Evolutionary conservation across 2,888 invertebrate species (phyloP).

Genomic region (Balanococcus diminutus): DNA sequence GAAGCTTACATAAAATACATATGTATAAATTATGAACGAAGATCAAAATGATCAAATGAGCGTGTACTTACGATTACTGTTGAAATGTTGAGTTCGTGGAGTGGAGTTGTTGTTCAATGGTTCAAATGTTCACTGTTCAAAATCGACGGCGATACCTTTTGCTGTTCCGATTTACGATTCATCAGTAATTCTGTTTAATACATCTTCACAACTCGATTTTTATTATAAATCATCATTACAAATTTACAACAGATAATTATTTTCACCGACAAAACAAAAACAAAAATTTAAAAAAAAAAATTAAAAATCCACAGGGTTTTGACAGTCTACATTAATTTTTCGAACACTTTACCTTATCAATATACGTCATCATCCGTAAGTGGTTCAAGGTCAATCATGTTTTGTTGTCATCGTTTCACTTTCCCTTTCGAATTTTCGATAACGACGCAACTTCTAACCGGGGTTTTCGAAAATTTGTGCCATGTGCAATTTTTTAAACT

Average conservation of each 20-base stretch:
- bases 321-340: not conserved
- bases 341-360: not conserved
- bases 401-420: slow-evolving; percentile 35
- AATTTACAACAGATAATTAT: not conserved
- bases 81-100: too few relatives aligned
- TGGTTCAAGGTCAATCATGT: slow-evolving; percentile 11
- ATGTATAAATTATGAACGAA: too few relatives aligned
- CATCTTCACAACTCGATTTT: too few relatives aligned
- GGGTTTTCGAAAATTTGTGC: slow-evolving; percentile 33
- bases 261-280: not conserved
- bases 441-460: slow-evolving; percentile 35
- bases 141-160: too few relatives aligned
- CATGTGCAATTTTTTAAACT: slow-evolving; percentile 25
- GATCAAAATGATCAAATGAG: too few relatives aligned
- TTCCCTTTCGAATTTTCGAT: slow-evolving; percentile 32
- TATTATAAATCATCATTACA: not conserved
- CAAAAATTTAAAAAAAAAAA: slow-evolving; percentile 13
- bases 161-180: too few relatives aligned
- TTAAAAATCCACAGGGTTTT: not conserved
- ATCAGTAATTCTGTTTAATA: too few relatives aligned
- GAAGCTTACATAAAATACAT: too few relatives aligned
- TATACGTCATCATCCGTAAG: not conserved
- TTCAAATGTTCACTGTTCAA: too few relatives aligned
- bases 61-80: too few relatives aligned
- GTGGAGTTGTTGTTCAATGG: too few relatives aligned